Evolutionary conservation across 2,888 invertebrate genomes (phyloP).

Genomic region (Drosophila algonquin): DNA sequence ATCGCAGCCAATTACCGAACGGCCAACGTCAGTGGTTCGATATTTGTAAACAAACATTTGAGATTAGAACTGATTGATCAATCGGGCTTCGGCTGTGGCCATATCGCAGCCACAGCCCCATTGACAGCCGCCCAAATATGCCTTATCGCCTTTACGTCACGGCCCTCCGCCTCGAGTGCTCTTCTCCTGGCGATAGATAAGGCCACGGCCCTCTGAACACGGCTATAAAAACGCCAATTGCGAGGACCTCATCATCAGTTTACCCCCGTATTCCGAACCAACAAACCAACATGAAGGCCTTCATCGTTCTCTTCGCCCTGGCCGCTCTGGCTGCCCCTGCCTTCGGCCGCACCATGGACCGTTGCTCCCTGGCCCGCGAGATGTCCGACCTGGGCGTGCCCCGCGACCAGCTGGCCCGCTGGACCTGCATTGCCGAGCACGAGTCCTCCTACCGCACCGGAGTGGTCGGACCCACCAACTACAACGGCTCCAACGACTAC

Average conservation of each 20-base stretch:
- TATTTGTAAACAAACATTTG: constrained; percentile 33
- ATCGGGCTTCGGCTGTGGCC: neutral
- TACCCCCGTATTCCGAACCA: constrained; percentile 11
- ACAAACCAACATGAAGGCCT: neutral
- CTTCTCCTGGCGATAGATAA: constrained; percentile 17
- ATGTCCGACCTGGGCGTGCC: constrained; percentile 70
- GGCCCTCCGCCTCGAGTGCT: constrained; percentile 2
- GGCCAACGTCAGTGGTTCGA: constrained; percentile 8
- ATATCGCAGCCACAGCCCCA: constrained; percentile 17
- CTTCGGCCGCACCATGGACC: constrained; percentile 56
- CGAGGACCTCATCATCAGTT: constrained; percentile 51
- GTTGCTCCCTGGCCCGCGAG: constrained; percentile 70
- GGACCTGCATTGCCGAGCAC: constrained; percentile 1
- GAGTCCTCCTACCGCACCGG: constrained; percentile 81
- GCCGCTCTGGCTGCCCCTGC: constrained; percentile 55
- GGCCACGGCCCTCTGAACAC: neutral
- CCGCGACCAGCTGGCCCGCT: constrained; percentile 52
- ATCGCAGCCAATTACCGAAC: constrained; percentile 9
- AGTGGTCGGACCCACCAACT: constrained; percentile 83
- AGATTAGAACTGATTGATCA: constrained; percentile 12
- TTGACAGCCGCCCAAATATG: constrained; percentile 17
- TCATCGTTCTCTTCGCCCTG: constrained; percentile 21
- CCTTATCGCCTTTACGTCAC: constrained; percentile 30
- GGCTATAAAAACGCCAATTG: constrained; percentile 42
- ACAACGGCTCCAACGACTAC: constrained; percentile 83